Percentiles rank a stretch among this genome's conserved stretches.
Conservation (phyloP, 2,797 vertebrate species). For the Mallotus villosus region DNA sequence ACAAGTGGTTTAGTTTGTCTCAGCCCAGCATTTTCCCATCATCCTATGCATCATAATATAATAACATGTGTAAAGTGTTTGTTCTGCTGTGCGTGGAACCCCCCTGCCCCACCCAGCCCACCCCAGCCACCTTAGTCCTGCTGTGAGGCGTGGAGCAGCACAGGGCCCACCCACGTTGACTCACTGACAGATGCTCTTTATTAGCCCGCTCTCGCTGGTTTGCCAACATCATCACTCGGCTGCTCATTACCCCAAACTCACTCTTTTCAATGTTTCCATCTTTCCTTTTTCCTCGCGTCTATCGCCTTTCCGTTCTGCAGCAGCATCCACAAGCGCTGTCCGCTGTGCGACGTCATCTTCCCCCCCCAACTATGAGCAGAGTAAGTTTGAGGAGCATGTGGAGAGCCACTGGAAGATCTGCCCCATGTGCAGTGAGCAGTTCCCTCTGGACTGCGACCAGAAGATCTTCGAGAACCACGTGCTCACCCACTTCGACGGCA, state of each 20-base stretch:
- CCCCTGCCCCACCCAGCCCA: slow-evolving; percentile 4
- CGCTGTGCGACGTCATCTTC: slow-evolving; percentile 94
- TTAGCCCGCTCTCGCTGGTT: slow-evolving; percentile 54
- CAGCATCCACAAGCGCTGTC: slow-evolving; percentile 91
- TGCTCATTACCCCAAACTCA: slow-evolving; percentile 36
- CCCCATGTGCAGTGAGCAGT: slow-evolving; percentile 98
- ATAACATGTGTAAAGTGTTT: slow-evolving; percentile 58
- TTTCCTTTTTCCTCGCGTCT: not conserved
- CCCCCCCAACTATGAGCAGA: slow-evolving; percentile 98
- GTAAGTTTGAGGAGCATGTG: slow-evolving; percentile 95
- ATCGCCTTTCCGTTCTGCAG: slow-evolving; percentile 55
- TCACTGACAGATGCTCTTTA: slow-evolving; percentile 69
- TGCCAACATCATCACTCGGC: slow-evolving; percentile 54
- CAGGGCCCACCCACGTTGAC: slow-evolving; percentile 67
- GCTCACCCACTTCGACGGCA: slow-evolving; percentile 93
- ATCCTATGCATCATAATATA: slow-evolving; percentile 52
- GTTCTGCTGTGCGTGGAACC: slow-evolving; percentile 50
- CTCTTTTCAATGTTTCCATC: not conserved
- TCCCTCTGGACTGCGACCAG: slow-evolving; percentile 95
- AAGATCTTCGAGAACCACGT: slow-evolving; percentile 94
- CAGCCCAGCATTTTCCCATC: slow-evolving; percentile 9
- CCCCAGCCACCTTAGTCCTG: not conserved
- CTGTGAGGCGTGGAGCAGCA: slow-evolving; percentile 37
- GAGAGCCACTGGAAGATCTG: slow-evolving; percentile 99
- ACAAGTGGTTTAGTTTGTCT: not conserved